phyloP scores from a whole-genome alignment of 92 coral and sea anemone species.

The Ricordea florida region DNA sequence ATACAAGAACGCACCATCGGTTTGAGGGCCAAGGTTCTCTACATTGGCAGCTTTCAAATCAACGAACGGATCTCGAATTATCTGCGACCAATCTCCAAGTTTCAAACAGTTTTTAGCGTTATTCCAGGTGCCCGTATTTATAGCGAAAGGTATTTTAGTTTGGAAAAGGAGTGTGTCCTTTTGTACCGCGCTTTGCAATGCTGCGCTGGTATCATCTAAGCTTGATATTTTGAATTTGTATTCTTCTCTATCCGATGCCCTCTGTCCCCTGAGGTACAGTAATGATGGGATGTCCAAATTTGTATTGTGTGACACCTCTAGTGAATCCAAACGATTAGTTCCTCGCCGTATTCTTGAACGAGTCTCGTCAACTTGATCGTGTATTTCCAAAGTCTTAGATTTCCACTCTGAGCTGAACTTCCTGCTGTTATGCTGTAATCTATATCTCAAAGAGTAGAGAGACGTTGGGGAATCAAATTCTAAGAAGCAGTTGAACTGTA shows the following conservation, averaged over 20 bases:
- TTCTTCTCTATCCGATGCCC: not conserved
- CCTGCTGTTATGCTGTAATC: conserved; percentile 55
- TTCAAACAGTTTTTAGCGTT: conserved; percentile 46
- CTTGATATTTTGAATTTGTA: conserved; percentile 46
- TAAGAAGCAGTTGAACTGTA: conserved; percentile 69
- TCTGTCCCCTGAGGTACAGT: conserved; percentile 51
- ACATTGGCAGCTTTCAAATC: conserved; percentile 32
- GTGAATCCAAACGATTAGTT: conserved; percentile 51
- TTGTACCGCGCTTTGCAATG: conserved; percentile 1
- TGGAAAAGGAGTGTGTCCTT: conserved; percentile 40
- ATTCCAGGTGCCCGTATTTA: conserved; percentile 61
- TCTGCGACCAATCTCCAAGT: conserved; percentile 49
- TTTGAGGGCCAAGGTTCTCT: conserved; percentile 6
- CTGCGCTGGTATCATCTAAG: conserved; percentile 4
- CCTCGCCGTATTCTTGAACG: conserved; percentile 15
- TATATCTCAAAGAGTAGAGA: conserved; percentile 54
- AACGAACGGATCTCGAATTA: conserved; percentile 38
- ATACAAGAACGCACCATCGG: conserved; percentile 38
- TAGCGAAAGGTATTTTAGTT: conserved; percentile 51
- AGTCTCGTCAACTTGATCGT: not conserved
- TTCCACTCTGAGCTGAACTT: conserved; percentile 61
- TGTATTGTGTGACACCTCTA: conserved; percentile 42
- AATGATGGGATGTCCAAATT: conserved; percentile 12
- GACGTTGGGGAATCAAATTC: conserved; percentile 43
- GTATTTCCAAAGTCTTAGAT: conserved; percentile 13